Evolutionary conservation across 2,113 vertebrate species (phyloP), one percentile per base, ranked within the genome.

Genomic region (Rhea americana): DNA sequence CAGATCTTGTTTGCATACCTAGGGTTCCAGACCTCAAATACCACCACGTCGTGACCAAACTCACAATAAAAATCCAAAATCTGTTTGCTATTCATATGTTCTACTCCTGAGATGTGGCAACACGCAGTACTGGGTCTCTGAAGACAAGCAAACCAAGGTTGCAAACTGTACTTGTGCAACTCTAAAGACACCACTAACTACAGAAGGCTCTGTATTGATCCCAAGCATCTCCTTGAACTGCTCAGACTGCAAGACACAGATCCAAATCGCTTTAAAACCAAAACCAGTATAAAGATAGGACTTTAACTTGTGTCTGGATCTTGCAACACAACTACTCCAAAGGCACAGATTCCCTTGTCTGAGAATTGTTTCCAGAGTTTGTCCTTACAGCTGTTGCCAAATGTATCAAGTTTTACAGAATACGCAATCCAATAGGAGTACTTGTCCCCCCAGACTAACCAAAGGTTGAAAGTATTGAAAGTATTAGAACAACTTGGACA

Each of bases 71-170:
- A 70, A 73, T 45, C 20, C 7, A 26, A 58, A 76, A 11, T 13
- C 26, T 7, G 24, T 78, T 82, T 59, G 39, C 48, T 73, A 6
- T 26, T 62, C 22, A 48, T 1, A 0, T 21, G 32, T 59, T 84
- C 41, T 72, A 1, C 39, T 65, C 73, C 72, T 59, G 22, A 81
- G 78, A 89, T 2, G 25, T 1, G 74, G 51, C 65, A 71, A 55
- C 9, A 10, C 6, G 21, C n/a, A 48, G n/a, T 43, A 71, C 3
- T 0, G 0, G 30, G 30, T 19, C 19, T 71, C 65, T 81, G 24
- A 82, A 87, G 20, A 37, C 5, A 5, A 72, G 20, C 30, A 87
- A 30, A 20, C 58, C 82, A 26, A 87, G 39, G 51, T 8, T 67
- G 66, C 73, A 91, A 50, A 86, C 48, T 39, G 16, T 58, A 71